Evolutionary conservation across 1,140 invertebrate species (phyloP).

Genomic region (Scaptodrosophila lebanonensis): DNA sequence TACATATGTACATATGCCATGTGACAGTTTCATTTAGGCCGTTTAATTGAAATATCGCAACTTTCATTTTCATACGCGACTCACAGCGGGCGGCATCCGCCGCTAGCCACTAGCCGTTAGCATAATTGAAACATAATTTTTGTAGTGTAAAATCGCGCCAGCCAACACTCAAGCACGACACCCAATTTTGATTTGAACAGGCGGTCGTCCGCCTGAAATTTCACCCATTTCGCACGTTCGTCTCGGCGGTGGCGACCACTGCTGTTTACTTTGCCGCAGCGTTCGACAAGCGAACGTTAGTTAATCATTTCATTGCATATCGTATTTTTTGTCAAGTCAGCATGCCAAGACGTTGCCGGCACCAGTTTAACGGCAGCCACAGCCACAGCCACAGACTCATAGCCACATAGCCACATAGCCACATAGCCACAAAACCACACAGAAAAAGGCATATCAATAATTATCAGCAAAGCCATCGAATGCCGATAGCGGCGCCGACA

Average conservation of each 20-base stretch:
- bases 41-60: conserved; percentile 58
- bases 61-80: conserved; percentile 53
- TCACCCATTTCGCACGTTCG: conserved; percentile 70
- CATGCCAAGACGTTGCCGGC: conserved; percentile 42
- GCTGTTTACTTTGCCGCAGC: background rate
- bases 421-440: conserved; percentile 28
- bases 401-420: conserved; percentile 26
- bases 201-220: conserved; percentile 49
- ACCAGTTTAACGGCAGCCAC: background rate
- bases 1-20: conserved; percentile 8
- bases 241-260: conserved; percentile 2
- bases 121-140: conserved; percentile 75
- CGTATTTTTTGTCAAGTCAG: conserved; percentile 61
- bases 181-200: background rate
- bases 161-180: conserved; percentile 52
- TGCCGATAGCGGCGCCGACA: conserved; percentile 39
- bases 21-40: conserved; percentile 49
- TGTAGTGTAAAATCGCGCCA: conserved; percentile 56
- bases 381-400: too few species aligned
- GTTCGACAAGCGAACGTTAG: conserved; percentile 45
- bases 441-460: conserved; percentile 50
- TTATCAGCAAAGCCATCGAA: conserved; percentile 60
- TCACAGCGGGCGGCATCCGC: too few species aligned
- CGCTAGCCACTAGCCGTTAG: conserved; percentile 39
- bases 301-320: conserved; percentile 74